These are phyloP conservation scores for Fragum fragum DNA, from an alignment of 2,888 invertebrate species.

Conservation along the genomic window DNA sequence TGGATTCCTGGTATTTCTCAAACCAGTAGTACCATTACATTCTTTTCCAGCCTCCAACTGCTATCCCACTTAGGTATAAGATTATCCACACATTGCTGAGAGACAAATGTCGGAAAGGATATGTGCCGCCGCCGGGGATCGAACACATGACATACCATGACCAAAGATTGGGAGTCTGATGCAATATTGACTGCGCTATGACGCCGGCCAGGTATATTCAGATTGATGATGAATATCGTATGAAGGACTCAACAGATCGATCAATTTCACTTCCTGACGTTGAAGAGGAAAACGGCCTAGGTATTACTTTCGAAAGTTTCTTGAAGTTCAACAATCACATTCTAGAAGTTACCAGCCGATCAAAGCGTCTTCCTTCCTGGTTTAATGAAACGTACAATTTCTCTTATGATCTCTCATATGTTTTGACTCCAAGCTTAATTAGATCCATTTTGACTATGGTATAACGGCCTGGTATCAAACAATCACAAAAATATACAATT, in stretches of 20 bases:
- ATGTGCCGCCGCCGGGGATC: too few relatives aligned
- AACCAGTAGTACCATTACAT: too few relatives aligned
- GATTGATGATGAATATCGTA: neutral
- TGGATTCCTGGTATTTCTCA: too few relatives aligned
- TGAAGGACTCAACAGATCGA: neutral
- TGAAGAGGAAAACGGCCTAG: neutral
- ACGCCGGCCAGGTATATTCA: neutral
- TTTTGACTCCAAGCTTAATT: conserved; percentile 18
- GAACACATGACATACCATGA: too few relatives aligned
- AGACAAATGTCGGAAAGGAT: too few relatives aligned
- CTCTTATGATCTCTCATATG: conserved; percentile 1
- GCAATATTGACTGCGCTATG: too few relatives aligned
- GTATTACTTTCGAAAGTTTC: neutral
- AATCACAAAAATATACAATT: neutral
- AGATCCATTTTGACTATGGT: conserved; percentile 1
- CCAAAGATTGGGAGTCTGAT: too few relatives aligned
- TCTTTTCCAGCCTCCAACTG: too few relatives aligned
- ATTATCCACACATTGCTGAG: too few relatives aligned
- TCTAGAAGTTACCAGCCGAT: neutral
- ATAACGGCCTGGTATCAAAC: neutral
- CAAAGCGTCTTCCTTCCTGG: neutral
- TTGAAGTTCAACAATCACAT: neutral
- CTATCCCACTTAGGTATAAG: too few relatives aligned
- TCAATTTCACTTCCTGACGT: neutral
- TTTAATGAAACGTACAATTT: conserved; percentile 18